These are phyloP conservation scores for Eulemur mongoz DNA, from an alignment of 2,797 vertebrate species.

Conservation along the genomic window DNA sequence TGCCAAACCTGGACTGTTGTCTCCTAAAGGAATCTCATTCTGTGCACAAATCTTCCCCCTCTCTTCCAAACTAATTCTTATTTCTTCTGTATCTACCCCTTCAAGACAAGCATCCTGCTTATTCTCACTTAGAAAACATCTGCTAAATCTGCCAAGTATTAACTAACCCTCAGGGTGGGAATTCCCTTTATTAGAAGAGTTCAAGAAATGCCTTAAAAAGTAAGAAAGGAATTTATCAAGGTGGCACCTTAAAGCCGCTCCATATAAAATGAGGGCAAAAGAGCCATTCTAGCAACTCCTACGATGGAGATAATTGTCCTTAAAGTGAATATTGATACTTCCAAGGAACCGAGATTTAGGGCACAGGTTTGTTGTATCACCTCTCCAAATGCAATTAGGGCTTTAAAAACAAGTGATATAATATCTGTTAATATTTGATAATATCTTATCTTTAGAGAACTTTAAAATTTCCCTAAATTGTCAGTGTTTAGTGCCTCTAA, in stretches of 20 bases:
- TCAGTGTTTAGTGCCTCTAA: not conserved
- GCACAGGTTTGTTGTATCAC: not conserved
- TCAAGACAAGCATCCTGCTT: not conserved
- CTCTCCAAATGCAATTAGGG: not conserved
- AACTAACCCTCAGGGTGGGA: not conserved
- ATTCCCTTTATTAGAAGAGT: not conserved
- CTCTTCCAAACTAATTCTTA: not conserved
- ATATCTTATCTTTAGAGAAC: not conserved
- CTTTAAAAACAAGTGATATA: not conserved
- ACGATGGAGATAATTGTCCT: not conserved
- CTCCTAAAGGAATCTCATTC: not conserved
- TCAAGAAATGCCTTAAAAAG: conserved; percentile 26
- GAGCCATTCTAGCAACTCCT: not conserved
- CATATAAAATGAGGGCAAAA: not conserved
- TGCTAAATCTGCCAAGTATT: not conserved
- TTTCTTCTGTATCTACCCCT: not conserved
- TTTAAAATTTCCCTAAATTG: not conserved
- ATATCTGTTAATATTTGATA: conserved; percentile 6
- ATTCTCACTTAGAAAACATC: conserved; percentile 3
- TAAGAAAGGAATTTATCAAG: conserved; percentile 33
- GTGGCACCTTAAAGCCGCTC: not conserved
- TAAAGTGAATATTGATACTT: not conserved
- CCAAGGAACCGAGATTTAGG: not conserved
- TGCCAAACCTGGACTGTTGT: not conserved
- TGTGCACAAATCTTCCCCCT: not conserved